Percentiles rank a stretch among this genome's conserved stretches.
Evolutionary conservation across 2,888 invertebrate species (phyloP).

Genomic region (Hydrotaea cyrtoneurina): DNA sequence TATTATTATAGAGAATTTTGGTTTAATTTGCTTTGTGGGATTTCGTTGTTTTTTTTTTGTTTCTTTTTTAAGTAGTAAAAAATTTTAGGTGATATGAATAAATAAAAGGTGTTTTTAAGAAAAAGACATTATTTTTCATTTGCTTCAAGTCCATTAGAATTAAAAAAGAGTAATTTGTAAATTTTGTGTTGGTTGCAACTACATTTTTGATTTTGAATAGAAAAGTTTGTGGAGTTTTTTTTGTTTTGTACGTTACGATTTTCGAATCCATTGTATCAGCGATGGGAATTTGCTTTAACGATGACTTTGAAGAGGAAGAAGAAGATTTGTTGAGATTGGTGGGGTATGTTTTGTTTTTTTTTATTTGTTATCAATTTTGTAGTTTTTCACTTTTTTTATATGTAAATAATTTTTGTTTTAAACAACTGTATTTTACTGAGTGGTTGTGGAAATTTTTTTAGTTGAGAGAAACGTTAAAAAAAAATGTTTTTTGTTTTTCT

Average conservation of each 20-base stretch:
- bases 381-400: neutral
- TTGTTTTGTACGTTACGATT: conserved; percentile 65
- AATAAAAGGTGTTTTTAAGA: neutral
- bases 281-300: neutral
- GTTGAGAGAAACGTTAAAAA: neutral
- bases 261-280: conserved; percentile 51
- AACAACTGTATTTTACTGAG: no score
- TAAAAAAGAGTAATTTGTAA: neutral
- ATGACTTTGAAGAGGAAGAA: conserved; percentile 24
- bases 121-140: neutral
- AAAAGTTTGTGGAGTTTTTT: conserved; percentile 12
- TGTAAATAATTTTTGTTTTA: no score
- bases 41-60: neutral
- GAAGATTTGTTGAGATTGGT: neutral
- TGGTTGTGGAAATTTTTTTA: no score
- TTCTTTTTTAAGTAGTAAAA: neutral
- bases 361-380: neutral
- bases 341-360: neutral
- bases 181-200: neutral
- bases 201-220: neutral
- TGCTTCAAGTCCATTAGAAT: neutral
- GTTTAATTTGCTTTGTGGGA: conserved; percentile 29
- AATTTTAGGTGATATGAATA: neutral
- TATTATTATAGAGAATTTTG: neutral
- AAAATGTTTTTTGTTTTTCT: neutral